Base-by-base conservation (phyloP, 1,140 invertebrate species). In the Heliconius eleuchia region DNA sequence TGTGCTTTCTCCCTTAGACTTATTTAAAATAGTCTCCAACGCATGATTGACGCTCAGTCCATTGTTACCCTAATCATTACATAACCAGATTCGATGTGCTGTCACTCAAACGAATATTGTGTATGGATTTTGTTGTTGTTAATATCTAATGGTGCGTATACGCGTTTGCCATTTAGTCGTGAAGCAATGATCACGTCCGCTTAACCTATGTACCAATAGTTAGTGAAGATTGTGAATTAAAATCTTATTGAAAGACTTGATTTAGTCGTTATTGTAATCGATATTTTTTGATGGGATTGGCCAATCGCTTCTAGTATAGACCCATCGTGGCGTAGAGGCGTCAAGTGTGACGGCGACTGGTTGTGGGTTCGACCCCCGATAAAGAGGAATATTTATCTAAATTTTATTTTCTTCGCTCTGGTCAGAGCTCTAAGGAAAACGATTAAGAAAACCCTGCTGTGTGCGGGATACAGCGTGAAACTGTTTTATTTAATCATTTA, bases 21-120 rank as follows among this genome's bases (percentile, higher is more conserved):
- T 91, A 92, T 94, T 93, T 90, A 92, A 37, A 92, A 92, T 83
- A 89, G 89, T 93, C 91, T 91, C 92, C 90, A 90, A 91, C 79
- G 80, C 86, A 79, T 91, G 92, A 93, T 93, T 89, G 90, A 93
- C 89, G 85, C 80, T 73, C 60, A 77, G 42, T 80, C 88, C 76
- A 92, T 93, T 94, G 92, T 94, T 88, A 85, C 80, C 83, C 81
- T 85, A 83, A 83, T 81, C 74, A 83, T 94, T 91, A 90, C 88
- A 88, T 93, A 93, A 93, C 84, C 80, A 81, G 80, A 89, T 91
- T 91, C 86, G 87, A 91, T 87, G 85, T 89, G 91, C 89, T 86
- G 90, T 92, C 91, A 91, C 83, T 94, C 90, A 92, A 85, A 87
- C 75, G 76, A 85, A 86, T 85, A 89, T 92, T 91, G 87, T 88